These are phyloP conservation scores for Pollenia amentaria DNA, from an alignment of 2,888 invertebrate genomes.

Conservation along the genomic window DNA sequence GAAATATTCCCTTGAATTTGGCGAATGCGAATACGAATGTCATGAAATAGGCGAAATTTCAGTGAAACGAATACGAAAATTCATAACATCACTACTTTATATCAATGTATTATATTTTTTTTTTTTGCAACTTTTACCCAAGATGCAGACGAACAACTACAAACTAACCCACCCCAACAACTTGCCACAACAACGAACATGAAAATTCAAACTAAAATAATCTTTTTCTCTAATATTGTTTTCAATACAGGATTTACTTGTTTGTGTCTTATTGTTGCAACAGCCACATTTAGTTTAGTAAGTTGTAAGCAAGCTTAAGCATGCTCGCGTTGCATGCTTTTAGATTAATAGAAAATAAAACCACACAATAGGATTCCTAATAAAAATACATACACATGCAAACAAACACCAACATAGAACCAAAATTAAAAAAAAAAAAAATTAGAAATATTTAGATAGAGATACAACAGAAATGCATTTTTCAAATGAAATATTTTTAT, in stretches of 20 bases:
- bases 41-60: too few species aligned
- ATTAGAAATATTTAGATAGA: constrained; percentile 29
- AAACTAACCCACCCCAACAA: background rate
- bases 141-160: constrained; percentile 15
- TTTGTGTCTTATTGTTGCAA: constrained; percentile 36
- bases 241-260: constrained; percentile 39
- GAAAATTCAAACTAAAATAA: constrained; percentile 23
- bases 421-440: constrained; percentile 7
- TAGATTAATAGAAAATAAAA: constrained; percentile 69
- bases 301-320: constrained; percentile 40
- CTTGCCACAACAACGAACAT: constrained; percentile 10
- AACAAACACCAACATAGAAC: background rate
- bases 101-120: background rate
- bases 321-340: constrained; percentile 64
- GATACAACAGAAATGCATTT: constrained; percentile 69
- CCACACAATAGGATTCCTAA: constrained; percentile 59
- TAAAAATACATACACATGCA: constrained; percentile 12
- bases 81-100: too few species aligned
- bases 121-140: constrained; percentile 15
- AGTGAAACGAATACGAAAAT: too few species aligned
- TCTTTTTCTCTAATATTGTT: constrained; percentile 34
- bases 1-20: too few species aligned
- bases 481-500: constrained; percentile 69
- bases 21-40: too few species aligned
- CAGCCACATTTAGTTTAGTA: constrained; percentile 36